These are phyloP conservation scores for Argya squamiceps DNA, from an alignment of 2,797 vertebrate species.

Conservation along the genomic window DNA sequence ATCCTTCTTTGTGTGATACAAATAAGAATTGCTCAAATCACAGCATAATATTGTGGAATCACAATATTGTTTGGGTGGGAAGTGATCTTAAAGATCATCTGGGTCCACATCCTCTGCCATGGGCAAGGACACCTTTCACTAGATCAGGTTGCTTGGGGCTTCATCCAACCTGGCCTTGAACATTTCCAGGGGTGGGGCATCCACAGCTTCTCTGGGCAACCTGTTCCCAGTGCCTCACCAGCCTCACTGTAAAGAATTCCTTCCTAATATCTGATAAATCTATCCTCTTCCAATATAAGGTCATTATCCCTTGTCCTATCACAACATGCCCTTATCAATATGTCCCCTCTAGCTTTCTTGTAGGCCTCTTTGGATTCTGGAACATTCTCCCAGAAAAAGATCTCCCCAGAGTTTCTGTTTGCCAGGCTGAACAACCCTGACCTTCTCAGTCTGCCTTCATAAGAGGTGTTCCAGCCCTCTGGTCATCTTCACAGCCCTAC, in stretches of 20 bases:
- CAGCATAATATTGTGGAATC: not conserved
- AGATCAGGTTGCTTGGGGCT: no score
- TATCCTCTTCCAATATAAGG: not conserved
- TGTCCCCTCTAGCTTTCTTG: not conserved
- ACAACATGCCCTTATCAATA: not conserved
- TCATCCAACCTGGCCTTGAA: not conserved
- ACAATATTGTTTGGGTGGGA: accelerated
- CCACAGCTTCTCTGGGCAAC: not conserved
- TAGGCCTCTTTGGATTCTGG: not conserved
- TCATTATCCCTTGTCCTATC: not conserved
- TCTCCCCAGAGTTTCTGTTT: not conserved
- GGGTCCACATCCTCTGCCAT: not conserved
- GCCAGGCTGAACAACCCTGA: not conserved
- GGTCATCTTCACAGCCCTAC: not conserved
- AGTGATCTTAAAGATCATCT: not conserved
- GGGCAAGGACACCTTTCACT: not conserved
- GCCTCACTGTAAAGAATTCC: not conserved
- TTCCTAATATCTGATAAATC: not conserved
- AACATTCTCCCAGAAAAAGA: not conserved
- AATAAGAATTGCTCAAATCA: not conserved
- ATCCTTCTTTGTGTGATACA: not conserved
- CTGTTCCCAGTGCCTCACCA: not conserved
- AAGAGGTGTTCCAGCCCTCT: not conserved
- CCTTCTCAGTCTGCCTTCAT: not conserved
- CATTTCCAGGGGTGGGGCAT: accelerated